Percentiles rank a stretch among this genome's conserved stretches.
Evolutionary conservation across 2,113 vertebrate species (phyloP).

Genomic region (Gobiocypris rarus): DNA sequence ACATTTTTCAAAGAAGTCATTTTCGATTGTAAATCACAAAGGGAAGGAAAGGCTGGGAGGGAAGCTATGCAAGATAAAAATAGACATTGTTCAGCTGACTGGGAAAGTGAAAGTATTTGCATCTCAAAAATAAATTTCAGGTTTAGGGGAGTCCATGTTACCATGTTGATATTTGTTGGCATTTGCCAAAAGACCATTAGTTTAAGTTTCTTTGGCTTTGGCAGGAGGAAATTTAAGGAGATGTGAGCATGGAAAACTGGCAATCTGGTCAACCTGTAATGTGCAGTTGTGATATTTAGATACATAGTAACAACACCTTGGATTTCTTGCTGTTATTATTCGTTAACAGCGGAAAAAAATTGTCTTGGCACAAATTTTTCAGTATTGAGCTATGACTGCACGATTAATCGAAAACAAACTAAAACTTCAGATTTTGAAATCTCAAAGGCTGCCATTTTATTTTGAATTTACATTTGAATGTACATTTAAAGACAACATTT

Average conservation of each 20-base stretch:
- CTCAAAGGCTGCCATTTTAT: too few species aligned
- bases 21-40: not conserved
- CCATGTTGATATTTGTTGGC: slow-evolving; percentile 35
- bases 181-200: slow-evolving; percentile 45
- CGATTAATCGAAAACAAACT: too few species aligned
- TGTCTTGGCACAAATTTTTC: too few species aligned
- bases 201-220: slow-evolving; percentile 44
- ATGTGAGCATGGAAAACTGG: not conserved
- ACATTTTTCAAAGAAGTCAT: not conserved
- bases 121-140: slow-evolving; percentile 41
- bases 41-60: slow-evolving; percentile 18
- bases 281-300: not conserved
- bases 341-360: not conserved
- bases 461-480: too few species aligned
- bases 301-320: not conserved
- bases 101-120: slow-evolving; percentile 33
- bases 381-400: too few species aligned
- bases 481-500: too few species aligned
- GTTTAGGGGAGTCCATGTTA: slow-evolving; percentile 35
- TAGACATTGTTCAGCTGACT: slow-evolving; percentile 20
- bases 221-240: slow-evolving; percentile 1
- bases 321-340: not conserved
- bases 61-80: slow-evolving; percentile 8
- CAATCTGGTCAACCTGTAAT: not conserved
- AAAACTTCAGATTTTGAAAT: too few species aligned